Conservation (phyloP, 92 coral and sea anemone genomes). For the Micromussa lordhowensis region DNA sequence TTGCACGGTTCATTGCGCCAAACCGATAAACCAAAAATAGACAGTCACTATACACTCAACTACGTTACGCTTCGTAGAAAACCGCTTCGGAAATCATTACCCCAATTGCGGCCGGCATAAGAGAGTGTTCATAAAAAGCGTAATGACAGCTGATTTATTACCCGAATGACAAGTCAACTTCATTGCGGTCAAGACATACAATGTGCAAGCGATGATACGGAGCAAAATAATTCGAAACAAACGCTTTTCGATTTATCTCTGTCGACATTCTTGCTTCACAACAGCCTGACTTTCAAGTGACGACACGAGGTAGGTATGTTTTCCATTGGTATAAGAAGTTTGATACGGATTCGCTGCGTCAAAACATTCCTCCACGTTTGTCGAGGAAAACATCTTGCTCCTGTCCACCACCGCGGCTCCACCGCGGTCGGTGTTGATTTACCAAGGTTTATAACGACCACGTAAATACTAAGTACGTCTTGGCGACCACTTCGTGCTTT, state of each 20-base stretch:
- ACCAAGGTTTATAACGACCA: not conserved
- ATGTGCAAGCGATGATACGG: slow-evolving; percentile 2
- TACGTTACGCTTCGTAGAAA: slow-evolving; percentile 13
- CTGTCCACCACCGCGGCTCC: too few relatives aligned
- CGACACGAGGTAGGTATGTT: not conserved
- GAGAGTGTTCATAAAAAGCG: not conserved
- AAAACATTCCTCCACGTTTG: slow-evolving; percentile 27
- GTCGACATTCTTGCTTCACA: not conserved
- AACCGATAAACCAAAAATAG: not conserved
- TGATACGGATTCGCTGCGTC: not conserved
- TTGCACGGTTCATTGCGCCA: not conserved
- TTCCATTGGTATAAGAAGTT: not conserved
- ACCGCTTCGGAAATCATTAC: slow-evolving; percentile 25
- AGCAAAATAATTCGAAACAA: not conserved
- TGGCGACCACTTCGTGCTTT: not conserved
- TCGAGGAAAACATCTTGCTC: not conserved
- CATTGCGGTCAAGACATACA: slow-evolving; percentile 13
- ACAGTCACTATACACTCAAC: not conserved
- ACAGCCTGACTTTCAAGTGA: not conserved
- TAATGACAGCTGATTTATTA: slow-evolving; percentile 12
- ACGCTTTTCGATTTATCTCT: not conserved
- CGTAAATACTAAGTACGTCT: not conserved
- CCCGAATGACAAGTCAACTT: slow-evolving; percentile 1
- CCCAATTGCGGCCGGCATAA: not conserved
- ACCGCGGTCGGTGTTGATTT: not conserved